Conservation (phyloP, 2,797 vertebrate species). For the Anabas testudineus region DNA sequence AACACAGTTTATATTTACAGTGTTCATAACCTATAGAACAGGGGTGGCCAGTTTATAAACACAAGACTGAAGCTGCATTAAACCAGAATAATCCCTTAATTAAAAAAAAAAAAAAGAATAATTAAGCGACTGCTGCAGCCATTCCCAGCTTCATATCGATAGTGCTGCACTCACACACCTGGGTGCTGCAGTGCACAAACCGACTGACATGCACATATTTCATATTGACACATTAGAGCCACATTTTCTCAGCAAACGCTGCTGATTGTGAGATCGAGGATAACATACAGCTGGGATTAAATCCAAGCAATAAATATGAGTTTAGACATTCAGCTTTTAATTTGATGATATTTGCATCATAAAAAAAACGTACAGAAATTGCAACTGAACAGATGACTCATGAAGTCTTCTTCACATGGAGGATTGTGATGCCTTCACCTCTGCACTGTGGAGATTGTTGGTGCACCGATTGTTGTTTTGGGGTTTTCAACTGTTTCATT, state of each 20-base stretch:
- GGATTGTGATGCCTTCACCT: no score
- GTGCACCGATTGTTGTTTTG: no score
- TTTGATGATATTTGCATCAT: no score
- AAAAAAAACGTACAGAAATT: no score
- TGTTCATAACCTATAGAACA: not conserved
- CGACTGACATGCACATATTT: constrained; percentile 28
- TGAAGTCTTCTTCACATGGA: no score
- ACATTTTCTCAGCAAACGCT: constrained; percentile 16
- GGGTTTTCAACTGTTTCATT: no score
- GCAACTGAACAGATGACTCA: no score
- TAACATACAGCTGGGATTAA: not conserved
- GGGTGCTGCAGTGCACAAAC: not conserved
- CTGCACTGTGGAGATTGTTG: no score
- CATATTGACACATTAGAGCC: constrained; percentile 6
- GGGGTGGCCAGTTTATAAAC: not conserved
- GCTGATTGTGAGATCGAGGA: not conserved
- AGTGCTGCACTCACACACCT: constrained; percentile 5
- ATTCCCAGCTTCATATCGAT: not conserved
- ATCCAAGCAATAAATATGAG: no score
- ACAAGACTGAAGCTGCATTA: not conserved
- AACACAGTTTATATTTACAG: not conserved
- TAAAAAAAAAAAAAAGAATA: not conserved
- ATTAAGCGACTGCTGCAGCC: constrained; percentile 11
- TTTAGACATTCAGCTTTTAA: no score
- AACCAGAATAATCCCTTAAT: not conserved